Percentiles rank a stretch among this genome's conserved stretches.
Conservation (phyloP, 2,888 invertebrate species). For the Mesorhabditis sp. region DNA sequence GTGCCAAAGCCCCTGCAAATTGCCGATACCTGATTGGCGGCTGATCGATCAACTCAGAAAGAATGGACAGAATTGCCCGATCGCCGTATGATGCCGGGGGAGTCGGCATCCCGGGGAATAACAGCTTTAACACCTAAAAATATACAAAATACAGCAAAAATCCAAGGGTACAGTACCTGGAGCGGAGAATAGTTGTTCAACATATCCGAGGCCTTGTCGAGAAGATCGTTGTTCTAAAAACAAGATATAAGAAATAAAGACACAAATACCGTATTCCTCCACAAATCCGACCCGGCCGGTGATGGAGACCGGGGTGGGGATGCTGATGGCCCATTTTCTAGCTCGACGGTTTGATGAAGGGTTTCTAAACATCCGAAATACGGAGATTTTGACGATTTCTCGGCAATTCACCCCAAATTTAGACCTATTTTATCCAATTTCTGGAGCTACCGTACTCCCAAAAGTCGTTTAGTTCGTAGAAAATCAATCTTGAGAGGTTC, state of each 20-base stretch:
- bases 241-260: neutral
- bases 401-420: too few species aligned
- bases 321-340: too few species aligned
- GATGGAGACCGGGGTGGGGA: neutral
- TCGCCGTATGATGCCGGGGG: neutral
- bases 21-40: slow-evolving; percentile 13
- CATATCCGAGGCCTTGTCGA: neutral
- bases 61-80: slow-evolving; percentile 11
- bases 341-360: too few species aligned
- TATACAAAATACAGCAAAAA: neutral
- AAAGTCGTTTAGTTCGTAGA: too few species aligned
- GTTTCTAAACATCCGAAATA: too few species aligned
- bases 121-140: neutral
- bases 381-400: too few species aligned
- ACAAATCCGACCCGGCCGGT: neutral
- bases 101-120: slow-evolving; percentile 3
- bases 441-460: too few species aligned
- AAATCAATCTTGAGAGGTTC: too few species aligned
- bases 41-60: slow-evolving; percentile 26
- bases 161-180: neutral
- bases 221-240: neutral
- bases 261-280: neutral
- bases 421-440: too few species aligned
- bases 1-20: too few species aligned
- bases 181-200: neutral